Conservation (phyloP, 1,140 invertebrate species). For the Maniola jurtina region DNA sequence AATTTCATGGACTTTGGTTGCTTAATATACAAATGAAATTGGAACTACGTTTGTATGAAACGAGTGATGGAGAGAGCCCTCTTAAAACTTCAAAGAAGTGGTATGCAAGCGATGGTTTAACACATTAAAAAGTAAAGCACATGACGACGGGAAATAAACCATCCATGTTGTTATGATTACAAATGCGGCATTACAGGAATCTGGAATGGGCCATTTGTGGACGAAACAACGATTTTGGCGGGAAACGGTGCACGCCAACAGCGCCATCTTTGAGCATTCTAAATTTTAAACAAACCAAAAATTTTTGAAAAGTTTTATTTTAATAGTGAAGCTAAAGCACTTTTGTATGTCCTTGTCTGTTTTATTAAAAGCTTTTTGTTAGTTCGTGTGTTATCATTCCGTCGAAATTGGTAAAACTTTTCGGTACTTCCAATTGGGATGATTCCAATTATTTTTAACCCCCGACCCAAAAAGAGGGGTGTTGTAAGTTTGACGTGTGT, state of each 20-base stretch:
- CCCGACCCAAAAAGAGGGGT: too few species aligned
- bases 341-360: background rate
- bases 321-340: background rate
- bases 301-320: background rate
- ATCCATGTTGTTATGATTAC: conserved; percentile 4
- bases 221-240: background rate
- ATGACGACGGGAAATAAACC: background rate
- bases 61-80: too few species aligned
- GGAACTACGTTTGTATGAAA: too few species aligned
- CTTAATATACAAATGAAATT: too few species aligned
- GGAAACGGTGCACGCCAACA: background rate
- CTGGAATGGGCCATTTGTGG: background rate
- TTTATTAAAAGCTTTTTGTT: too few species aligned
- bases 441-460: too few species aligned
- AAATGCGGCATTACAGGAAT: conserved; percentile 8
- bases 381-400: too few species aligned
- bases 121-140: background rate
- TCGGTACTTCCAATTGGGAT: too few species aligned
- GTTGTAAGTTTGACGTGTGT: too few species aligned
- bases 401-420: too few species aligned
- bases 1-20: too few species aligned
- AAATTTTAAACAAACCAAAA: background rate
- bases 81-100: too few species aligned
- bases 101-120: background rate
- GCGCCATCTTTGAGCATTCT: background rate